Evolutionary conservation across 2,113 vertebrate species (phyloP).

Genomic region (Tylochromis polylepis): DNA sequence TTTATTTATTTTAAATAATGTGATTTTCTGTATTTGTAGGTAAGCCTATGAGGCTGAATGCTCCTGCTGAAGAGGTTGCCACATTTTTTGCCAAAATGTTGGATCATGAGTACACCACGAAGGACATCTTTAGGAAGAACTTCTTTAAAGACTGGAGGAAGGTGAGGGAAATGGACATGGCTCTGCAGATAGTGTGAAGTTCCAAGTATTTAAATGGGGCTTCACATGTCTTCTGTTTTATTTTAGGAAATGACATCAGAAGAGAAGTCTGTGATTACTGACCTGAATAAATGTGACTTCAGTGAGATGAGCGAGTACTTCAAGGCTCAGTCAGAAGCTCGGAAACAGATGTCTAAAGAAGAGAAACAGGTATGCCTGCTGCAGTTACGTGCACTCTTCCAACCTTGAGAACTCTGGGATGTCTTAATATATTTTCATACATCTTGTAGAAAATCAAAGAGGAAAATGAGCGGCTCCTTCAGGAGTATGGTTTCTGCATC

Average conservation of each 20-base stretch:
- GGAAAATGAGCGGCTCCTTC: constrained; percentile 87
- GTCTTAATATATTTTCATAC: background rate
- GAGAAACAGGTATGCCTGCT: constrained; percentile 84
- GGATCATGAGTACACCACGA: constrained; percentile 97
- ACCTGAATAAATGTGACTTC: constrained; percentile 91
- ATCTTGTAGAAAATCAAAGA: constrained; percentile 88
- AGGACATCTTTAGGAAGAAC: constrained; percentile 97
- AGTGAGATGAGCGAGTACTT: constrained; percentile 90
- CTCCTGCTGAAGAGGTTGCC: constrained; percentile 91
- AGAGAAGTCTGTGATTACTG: constrained; percentile 86
- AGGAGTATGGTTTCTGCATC: constrained; percentile 91
- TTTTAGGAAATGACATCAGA: constrained; percentile 92
- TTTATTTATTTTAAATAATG: background rate
- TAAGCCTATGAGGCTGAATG: constrained; percentile 87
- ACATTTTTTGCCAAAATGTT: constrained; percentile 98
- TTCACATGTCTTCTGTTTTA: background rate
- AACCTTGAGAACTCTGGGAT: background rate
- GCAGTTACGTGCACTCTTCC: background rate
- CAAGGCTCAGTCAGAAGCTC: constrained; percentile 90
- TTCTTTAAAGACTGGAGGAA: constrained; percentile 97
- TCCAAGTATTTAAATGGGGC: background rate
- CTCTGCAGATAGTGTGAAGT: background rate
- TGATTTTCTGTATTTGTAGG: constrained; percentile 66
- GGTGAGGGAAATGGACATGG: constrained; percentile 66
- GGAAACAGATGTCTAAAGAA: constrained; percentile 95